Evolutionary conservation across 2,113 vertebrate species (phyloP).

Genomic region (Mionectes macconnelli): DNA sequence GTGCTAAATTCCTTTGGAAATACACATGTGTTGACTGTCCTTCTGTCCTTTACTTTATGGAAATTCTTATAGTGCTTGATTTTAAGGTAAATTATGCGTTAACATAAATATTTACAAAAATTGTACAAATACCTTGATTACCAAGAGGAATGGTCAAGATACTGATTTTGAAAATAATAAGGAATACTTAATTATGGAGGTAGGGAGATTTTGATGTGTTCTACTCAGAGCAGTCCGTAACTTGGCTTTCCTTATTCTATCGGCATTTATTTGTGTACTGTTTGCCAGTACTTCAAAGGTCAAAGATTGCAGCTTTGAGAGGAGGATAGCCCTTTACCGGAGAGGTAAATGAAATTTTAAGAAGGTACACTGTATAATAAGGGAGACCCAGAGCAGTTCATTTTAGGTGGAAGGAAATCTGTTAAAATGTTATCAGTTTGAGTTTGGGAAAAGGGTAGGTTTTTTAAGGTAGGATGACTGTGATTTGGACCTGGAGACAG

Average conservation of each 20-base stretch:
- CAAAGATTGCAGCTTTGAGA: background rate
- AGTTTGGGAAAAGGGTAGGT: background rate
- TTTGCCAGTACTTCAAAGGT: background rate
- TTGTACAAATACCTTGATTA: background rate
- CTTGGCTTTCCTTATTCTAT: background rate
- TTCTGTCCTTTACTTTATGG: background rate
- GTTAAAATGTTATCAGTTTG: background rate
- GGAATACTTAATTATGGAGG: background rate
- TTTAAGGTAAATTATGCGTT: background rate
- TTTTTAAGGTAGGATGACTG: background rate
- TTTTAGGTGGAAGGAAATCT: background rate
- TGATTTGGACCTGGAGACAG: background rate
- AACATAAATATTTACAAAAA: background rate
- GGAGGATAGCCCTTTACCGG: background rate
- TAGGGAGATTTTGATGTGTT: background rate
- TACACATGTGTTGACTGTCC: fast-evolving
- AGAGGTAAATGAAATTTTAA: background rate
- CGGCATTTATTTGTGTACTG: background rate
- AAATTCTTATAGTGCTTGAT: background rate
- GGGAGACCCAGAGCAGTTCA: background rate
- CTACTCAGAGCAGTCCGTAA: background rate
- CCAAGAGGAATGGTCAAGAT: background rate
- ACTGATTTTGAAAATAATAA: background rate
- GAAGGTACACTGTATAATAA: background rate
- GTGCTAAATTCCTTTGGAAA: background rate